A percentile compares a stretch with the other conserved stretches of the same genome.
phyloP scores from a whole-genome alignment of 2,113 vertebrate species.

The Myotis lucifugus region DNA sequence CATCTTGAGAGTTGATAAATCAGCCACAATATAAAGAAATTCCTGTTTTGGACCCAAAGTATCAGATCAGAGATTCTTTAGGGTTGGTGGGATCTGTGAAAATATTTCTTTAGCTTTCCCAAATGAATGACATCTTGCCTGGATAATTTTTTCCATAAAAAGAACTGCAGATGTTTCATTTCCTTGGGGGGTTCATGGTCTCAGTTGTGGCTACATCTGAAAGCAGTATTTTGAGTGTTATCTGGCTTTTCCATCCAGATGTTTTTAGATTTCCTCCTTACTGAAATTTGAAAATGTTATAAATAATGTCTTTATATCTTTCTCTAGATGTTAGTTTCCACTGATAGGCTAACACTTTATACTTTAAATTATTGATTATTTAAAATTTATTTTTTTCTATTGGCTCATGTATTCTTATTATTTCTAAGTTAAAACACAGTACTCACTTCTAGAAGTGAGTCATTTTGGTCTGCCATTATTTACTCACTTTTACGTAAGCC shows the following conservation, averaged over 20 bases:
- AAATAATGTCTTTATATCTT: neutral
- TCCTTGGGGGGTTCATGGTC: conserved; percentile 35
- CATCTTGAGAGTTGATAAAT: neutral
- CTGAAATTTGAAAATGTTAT: conserved; percentile 34
- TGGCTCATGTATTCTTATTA: neutral
- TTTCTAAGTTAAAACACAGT: conserved; percentile 18
- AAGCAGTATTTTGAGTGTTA: conserved; percentile 16
- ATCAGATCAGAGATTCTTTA: neutral
- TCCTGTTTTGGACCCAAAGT: neutral
- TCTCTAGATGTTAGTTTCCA: neutral
- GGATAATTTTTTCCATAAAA: conserved; percentile 41
- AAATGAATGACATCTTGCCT: conserved; percentile 58
- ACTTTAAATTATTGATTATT: neutral
- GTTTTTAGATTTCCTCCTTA: conserved; percentile 41
- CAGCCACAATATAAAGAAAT: neutral
- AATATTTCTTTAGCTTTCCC: conserved; percentile 46
- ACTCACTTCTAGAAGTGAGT: neutral
- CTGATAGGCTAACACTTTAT: neutral
- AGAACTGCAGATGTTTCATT: conserved; percentile 54
- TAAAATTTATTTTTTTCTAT: conserved; percentile 32
- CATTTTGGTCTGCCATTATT: neutral
- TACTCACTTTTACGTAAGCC: neutral
- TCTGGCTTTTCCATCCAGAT: conserved; percentile 53
- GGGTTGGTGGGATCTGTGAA: conserved; percentile 36
- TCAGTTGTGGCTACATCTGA: neutral